These are phyloP conservation scores for Sesia apiformis DNA, from an alignment of 2,888 invertebrate species.

Conservation along the genomic window DNA sequence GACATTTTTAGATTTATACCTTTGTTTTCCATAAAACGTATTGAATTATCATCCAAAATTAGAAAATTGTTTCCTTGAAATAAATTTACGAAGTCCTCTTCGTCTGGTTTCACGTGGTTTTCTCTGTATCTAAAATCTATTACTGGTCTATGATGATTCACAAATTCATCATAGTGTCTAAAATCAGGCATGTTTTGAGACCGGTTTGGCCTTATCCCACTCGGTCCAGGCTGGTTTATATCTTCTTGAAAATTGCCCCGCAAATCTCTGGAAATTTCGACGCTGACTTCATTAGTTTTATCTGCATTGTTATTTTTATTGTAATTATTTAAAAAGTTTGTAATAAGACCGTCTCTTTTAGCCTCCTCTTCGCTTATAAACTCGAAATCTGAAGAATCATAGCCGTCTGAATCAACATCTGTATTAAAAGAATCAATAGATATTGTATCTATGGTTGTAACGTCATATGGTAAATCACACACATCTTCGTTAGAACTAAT, in stretches of 20 bases:
- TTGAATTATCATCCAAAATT: slow-evolving; percentile 1
- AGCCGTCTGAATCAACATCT: slow-evolving; percentile 14
- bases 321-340: slow-evolving; percentile 6
- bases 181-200: not conserved
- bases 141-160: not conserved
- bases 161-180: not conserved
- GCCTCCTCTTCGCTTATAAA: slow-evolving; percentile 51
- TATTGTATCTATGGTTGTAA: too few relatives aligned
- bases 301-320: not conserved
- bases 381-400: slow-evolving; percentile 55
- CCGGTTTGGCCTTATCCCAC: not conserved
- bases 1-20: slow-evolving; percentile 15
- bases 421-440: too few relatives aligned
- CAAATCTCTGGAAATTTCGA: too few relatives aligned
- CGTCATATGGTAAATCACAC: too few relatives aligned
- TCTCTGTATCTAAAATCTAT: slow-evolving; percentile 1
- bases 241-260: not conserved
- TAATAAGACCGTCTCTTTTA: slow-evolving; percentile 18
- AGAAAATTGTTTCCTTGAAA: slow-evolving; percentile 24
- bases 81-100: slow-evolving; percentile 28
- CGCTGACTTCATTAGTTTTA: not conserved
- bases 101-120: slow-evolving; percentile 30
- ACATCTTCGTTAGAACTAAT: too few relatives aligned
- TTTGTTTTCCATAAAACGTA: slow-evolving; percentile 34
- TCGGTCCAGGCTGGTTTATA: not conserved